Percentiles rank a stretch among this genome's conserved stretches.
Evolutionary conservation across 2,113 vertebrate genomes (phyloP).

Genomic region (Pygoscelis adeliae): DNA sequence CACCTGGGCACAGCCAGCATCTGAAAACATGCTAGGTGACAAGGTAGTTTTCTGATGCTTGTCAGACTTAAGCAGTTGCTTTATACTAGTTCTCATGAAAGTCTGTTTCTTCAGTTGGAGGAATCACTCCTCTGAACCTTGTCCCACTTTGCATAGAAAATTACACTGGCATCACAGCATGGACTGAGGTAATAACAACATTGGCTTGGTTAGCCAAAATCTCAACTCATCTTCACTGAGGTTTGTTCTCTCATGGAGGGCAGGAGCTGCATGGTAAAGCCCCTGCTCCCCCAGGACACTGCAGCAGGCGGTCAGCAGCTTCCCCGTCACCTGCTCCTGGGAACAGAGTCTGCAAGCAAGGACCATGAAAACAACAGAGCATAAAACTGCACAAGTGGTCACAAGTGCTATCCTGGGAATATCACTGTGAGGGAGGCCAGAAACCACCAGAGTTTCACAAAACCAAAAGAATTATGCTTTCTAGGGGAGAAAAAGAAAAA

Average conservation of each 20-base stretch:
- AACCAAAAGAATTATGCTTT: background rate
- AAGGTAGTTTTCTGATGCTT: background rate
- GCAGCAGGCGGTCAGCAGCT: background rate
- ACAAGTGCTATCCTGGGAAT: background rate
- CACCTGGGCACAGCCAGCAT: background rate
- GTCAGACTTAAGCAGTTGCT: background rate
- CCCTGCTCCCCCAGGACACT: background rate
- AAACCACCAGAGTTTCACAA: background rate
- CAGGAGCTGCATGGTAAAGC: background rate
- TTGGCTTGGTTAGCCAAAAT: background rate
- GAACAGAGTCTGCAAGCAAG: background rate
- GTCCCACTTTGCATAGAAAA: background rate
- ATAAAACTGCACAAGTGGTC: background rate
- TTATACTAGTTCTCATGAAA: background rate
- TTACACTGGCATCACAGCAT: background rate
- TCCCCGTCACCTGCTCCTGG: background rate
- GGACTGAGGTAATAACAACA: background rate
- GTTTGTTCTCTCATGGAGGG: background rate
- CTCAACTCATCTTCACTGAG: accelerated
- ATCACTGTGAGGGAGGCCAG: background rate
- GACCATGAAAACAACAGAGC: background rate
- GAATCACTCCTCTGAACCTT: background rate
- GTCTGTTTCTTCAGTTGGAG: background rate
- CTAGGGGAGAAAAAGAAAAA: background rate
- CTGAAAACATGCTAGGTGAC: background rate